Conservation (phyloP, 2,113 vertebrate genomes). For the Myocastor coypus region DNA sequence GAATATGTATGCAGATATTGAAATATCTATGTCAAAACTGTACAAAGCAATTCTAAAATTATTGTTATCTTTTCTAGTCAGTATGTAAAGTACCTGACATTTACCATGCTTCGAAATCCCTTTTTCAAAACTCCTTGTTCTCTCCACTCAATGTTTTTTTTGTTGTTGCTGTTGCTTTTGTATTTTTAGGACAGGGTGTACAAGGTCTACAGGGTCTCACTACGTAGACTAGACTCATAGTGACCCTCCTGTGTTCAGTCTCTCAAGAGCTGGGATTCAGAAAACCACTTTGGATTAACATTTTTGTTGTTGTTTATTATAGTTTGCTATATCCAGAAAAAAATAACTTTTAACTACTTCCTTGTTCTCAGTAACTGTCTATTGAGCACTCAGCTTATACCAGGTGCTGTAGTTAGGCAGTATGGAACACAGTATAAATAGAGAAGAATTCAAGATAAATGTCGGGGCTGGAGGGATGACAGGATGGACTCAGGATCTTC, state of each 20-base stretch:
- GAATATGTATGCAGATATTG: neutral
- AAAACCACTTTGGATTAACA: neutral
- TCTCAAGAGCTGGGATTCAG: too few species aligned
- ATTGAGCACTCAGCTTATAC: neutral
- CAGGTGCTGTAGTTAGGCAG: neutral
- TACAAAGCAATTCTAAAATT: neutral
- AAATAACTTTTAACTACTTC: neutral
- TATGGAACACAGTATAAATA: neutral
- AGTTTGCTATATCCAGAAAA: neutral
- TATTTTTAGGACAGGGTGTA: too few species aligned
- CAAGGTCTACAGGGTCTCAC: too few species aligned
- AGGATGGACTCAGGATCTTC: neutral
- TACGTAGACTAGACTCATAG: too few species aligned
- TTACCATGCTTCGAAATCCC: neutral
- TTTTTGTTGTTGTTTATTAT: neutral
- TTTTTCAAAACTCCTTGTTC: neutral
- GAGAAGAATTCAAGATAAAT: constrained; percentile 11
- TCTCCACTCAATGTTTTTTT: neutral
- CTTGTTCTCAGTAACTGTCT: neutral
- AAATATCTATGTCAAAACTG: neutral
- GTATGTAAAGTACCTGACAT: neutral
- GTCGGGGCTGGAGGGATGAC: neutral
- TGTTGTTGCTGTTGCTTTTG: too few species aligned
- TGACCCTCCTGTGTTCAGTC: too few species aligned
- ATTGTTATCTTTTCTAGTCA: neutral